Conservation (phyloP, 2,797 vertebrate genomes). For the Pangasius larnaudii region DNA sequence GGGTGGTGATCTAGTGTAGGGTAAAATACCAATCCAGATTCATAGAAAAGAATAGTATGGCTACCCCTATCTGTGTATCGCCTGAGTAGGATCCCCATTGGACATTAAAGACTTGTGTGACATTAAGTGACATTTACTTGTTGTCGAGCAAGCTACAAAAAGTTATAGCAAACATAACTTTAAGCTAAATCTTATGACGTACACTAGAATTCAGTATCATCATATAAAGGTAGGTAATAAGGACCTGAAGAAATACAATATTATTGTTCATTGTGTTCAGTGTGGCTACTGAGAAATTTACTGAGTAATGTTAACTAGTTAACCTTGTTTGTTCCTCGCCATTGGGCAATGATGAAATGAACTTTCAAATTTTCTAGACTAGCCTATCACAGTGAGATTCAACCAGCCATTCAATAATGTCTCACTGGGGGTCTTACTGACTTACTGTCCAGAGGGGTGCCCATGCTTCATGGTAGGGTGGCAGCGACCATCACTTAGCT, state of each 20-base stretch:
- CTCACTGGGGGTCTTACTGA: background rate
- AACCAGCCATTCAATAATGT: background rate
- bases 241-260: background rate
- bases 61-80: background rate
- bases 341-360: background rate
- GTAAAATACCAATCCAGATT: background rate
- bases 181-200: background rate
- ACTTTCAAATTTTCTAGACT: background rate
- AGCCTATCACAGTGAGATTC: background rate
- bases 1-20: background rate
- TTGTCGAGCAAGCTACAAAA: background rate
- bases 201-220: background rate
- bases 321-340: background rate
- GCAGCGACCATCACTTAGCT: background rate
- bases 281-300: background rate
- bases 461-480: background rate
- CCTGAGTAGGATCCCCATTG: background rate
- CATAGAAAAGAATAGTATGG: background rate
- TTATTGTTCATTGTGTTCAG: background rate
- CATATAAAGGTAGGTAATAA: background rate
- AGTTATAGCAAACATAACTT: background rate
- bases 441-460: background rate
- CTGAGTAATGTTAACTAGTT: no score
- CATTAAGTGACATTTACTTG: background rate
- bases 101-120: background rate